Percentiles rank a stretch among this genome's conserved stretches.
Conservation (phyloP, 2,113 vertebrate genomes). For the Miniopterus natalensis region DNA sequence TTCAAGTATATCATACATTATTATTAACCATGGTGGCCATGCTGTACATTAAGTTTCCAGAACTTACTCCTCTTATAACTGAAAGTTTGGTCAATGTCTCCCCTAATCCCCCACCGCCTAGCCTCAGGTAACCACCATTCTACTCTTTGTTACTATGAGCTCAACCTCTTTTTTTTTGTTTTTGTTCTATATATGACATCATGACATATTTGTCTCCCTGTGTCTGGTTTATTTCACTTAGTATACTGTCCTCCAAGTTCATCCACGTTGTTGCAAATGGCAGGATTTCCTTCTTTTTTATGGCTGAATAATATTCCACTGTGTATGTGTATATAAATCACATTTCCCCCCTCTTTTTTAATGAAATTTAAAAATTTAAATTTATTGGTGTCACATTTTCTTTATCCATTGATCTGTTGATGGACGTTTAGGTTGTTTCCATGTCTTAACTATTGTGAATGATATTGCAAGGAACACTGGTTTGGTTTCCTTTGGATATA, state of each 20-base stretch:
- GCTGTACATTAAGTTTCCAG: neutral
- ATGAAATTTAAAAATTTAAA: neutral
- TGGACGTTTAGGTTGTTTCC: neutral
- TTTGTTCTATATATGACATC: neutral
- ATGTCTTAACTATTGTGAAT: neutral
- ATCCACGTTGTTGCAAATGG: neutral
- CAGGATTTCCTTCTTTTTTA: neutral
- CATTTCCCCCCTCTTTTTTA: neutral
- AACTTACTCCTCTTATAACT: neutral
- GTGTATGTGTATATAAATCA: neutral
- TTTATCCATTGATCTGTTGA: neutral
- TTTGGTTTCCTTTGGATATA: neutral
- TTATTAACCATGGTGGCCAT: neutral
- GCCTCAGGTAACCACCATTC: neutral
- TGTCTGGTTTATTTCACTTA: conserved; percentile 11
- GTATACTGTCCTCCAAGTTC: neutral
- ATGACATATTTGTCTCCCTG: neutral
- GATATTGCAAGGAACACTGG: neutral
- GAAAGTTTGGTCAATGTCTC: neutral
- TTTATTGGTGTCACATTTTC: neutral
- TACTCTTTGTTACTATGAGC: neutral
- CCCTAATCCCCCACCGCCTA: neutral
- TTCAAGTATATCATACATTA: neutral
- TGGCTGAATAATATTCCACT: neutral
- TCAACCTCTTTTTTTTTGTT: neutral